Evolutionary conservation across 2,888 invertebrate genomes (phyloP).

Genomic region (Ophonus ardosiacus): DNA sequence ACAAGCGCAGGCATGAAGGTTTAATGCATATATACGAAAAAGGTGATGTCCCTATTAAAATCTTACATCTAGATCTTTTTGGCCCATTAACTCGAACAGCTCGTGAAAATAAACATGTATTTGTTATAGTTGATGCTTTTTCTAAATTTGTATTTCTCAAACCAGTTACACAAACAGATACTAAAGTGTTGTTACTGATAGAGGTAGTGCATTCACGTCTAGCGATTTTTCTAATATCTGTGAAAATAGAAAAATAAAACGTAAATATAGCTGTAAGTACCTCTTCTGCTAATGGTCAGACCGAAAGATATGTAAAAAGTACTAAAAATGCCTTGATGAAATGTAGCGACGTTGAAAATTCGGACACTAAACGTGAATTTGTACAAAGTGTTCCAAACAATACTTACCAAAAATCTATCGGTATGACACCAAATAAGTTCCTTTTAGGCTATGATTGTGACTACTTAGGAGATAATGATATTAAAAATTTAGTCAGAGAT

Average conservation of each 20-base stretch:
- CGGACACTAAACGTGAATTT: neutral
- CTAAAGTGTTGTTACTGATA: neutral
- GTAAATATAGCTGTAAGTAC: neutral
- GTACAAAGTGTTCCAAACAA: neutral
- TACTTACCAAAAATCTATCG: neutral
- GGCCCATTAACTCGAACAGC: neutral
- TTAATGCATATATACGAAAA: neutral
- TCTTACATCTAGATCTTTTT: neutral
- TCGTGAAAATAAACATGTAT: neutral
- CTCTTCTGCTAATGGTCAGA: neutral
- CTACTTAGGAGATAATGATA: neutral
- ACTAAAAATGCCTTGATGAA: neutral
- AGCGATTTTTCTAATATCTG: neutral
- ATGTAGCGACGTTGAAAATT: neutral
- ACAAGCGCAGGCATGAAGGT: neutral
- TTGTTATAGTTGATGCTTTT: neutral
- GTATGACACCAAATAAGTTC: neutral
- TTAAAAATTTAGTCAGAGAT: neutral
- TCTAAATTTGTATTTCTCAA: neutral
- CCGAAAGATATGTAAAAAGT: neutral
- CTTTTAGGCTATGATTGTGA: neutral
- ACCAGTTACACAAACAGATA: neutral
- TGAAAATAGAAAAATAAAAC: neutral
- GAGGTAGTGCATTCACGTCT: conserved; percentile 7
- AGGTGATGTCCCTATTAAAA: neutral